Percentiles rank a stretch among this genome's conserved stretches.
Conservation (phyloP, 2,888 invertebrate genomes). For the Conomelus anceps region DNA sequence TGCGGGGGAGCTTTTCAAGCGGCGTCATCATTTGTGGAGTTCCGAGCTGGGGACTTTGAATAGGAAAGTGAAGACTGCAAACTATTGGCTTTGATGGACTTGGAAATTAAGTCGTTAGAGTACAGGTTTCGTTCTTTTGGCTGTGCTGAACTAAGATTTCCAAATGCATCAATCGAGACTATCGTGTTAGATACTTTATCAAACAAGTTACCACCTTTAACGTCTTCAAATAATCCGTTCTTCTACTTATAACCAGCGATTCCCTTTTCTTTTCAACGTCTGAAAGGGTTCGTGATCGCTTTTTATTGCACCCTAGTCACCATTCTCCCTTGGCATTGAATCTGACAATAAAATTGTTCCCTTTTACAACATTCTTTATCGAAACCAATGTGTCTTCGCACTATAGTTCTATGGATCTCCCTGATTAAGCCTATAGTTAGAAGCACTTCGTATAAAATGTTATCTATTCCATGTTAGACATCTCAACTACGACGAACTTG, state of each 20-base stretch:
- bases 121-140: neutral
- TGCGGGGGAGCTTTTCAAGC: neutral
- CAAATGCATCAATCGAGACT: neutral
- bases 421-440: no score
- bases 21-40: neutral
- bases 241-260: neutral
- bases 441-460: no score
- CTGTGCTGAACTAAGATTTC: neutral
- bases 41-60: neutral
- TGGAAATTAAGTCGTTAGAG: neutral
- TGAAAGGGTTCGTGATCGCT: neutral
- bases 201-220: neutral
- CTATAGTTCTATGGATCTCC: neutral
- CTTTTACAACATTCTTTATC: neutral
- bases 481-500: no score
- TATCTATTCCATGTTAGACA: no score
- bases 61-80: neutral
- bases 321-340: neutral
- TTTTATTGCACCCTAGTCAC: neutral
- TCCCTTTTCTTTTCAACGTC: neutral
- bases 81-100: neutral
- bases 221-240: neutral
- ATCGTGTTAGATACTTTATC: neutral
- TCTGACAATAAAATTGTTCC: neutral
- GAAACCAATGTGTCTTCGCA: neutral